Evolutionary conservation across 2,888 invertebrate genomes (phyloP).

Genomic region (Orthosia incerta): DNA sequence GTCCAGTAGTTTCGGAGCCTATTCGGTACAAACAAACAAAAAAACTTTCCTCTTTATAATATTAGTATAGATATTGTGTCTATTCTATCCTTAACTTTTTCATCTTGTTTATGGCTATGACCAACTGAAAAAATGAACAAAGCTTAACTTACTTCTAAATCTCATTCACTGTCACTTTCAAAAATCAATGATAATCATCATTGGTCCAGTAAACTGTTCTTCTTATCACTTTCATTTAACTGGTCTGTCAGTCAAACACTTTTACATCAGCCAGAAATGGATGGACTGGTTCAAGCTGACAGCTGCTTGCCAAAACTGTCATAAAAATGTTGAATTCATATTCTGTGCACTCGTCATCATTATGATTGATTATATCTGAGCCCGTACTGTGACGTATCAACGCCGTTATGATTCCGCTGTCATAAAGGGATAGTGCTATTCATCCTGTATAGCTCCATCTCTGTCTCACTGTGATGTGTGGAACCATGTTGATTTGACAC

Average conservation of each 20-base stretch:
- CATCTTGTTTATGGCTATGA: neutral
- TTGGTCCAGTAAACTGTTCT: neutral
- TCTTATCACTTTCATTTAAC: neutral
- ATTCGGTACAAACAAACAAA: too few species aligned
- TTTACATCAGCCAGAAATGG: constrained; percentile 5
- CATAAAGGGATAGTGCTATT: too few species aligned
- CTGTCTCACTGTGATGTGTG: too few species aligned
- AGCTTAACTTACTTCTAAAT: constrained; percentile 23
- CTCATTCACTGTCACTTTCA: neutral
- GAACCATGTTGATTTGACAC: too few species aligned
- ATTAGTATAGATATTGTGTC: too few species aligned
- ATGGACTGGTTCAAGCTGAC: neutral
- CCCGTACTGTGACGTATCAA: too few species aligned
- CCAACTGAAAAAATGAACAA: neutral
- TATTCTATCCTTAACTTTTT: neutral
- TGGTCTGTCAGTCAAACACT: constrained; percentile 10
- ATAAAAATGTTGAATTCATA: neutral
- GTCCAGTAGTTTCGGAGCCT: too few species aligned
- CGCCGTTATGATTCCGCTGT: too few species aligned
- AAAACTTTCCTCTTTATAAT: too few species aligned
- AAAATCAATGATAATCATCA: neutral
- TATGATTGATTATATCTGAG: too few species aligned
- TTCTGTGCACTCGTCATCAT: neutral
- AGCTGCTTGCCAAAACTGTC: too few species aligned
- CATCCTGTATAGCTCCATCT: too few species aligned